Percentiles rank a stretch among this genome's conserved stretches.
Conservation (phyloP, 1,140 invertebrate genomes). For the Maniola jurtina region DNA sequence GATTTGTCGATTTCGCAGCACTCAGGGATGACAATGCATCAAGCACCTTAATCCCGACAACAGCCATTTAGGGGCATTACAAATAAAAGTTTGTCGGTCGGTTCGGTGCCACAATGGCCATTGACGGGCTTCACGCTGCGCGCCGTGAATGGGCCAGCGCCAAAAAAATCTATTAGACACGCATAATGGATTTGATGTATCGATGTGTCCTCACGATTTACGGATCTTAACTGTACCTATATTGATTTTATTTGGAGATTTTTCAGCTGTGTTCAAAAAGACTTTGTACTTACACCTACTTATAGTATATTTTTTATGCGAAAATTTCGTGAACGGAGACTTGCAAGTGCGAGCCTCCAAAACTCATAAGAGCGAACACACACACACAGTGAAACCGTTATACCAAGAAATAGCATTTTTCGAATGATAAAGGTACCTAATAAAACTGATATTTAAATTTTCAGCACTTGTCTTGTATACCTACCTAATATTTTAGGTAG, state of each 20-base stretch:
- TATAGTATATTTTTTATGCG: too few relatives aligned
- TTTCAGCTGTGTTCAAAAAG: too few relatives aligned
- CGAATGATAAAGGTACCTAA: too few relatives aligned
- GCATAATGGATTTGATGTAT: constrained; percentile 68
- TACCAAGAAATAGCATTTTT: too few relatives aligned
- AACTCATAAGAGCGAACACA: too few relatives aligned
- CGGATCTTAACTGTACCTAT: constrained; percentile 37
- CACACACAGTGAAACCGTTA: too few relatives aligned
- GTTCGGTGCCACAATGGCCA: constrained; percentile 66
- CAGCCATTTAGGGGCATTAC: constrained; percentile 74
- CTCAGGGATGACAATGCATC: constrained; percentile 63
- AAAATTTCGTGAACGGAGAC: too few relatives aligned
- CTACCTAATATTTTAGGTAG: too few relatives aligned
- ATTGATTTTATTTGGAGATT: constrained; percentile 12
- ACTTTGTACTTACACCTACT: too few relatives aligned
- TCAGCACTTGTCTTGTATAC: too few relatives aligned
- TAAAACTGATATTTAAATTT: too few relatives aligned
- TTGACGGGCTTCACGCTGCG: constrained; percentile 71
- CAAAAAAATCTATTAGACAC: constrained; percentile 77
- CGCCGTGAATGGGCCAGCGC: constrained; percentile 66
- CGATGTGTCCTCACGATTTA: constrained; percentile 45
- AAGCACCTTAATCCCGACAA: constrained; percentile 72
- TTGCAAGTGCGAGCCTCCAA: too few relatives aligned
- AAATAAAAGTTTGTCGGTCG: constrained; percentile 74
- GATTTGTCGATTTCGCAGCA: constrained; percentile 55